Base-by-base conservation (phyloP, 2,113 vertebrate species). In the Callopanchax toddi region DNA sequence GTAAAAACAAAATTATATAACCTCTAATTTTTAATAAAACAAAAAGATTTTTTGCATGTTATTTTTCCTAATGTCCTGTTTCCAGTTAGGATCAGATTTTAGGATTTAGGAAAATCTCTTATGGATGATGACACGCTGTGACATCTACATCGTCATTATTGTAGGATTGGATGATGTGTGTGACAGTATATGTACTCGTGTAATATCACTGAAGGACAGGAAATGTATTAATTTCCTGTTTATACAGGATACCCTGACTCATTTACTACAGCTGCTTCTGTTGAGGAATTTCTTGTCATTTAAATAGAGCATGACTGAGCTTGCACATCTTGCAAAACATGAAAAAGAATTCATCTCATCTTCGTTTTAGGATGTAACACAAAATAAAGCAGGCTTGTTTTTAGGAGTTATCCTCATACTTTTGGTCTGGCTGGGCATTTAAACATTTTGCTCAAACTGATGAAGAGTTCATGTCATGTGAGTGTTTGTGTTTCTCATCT, bases 61-160 rank as follows among this genome's bases (percentile, higher is more conserved):
- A n/a, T n/a, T n/a, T n/a, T n/a, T n/a, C n/a, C n/a, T n/a, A n/a
- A n/a, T n/a, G n/a, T n/a, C n/a, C n/a, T n/a, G 8, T 5, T 4
- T 42, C 39, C 39, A 16, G 39, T 16, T 42, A n/a, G 16, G 22
- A 25, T 49, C 46, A 49, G 13, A 15, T 25, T 49, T 62, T 51
- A 0, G 22, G 7, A 12, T 0, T 51, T 42, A 25, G 7, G 16
- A n/a, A 0, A n/a, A n/a, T n/a, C n/a, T n/a, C n/a, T n/a, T n/a
- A n/a, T n/a, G n/a, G n/a, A n/a, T n/a, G n/a, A n/a, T n/a, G n/a
- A n/a, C n/a, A n/a, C n/a, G n/a, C n/a, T n/a, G n/a, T n/a, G n/a
- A n/a, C n/a, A n/a, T n/a, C n/a, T n/a, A n/a, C n/a, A n/a, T n/a
- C n/a, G n/a, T n/a, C n/a, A n/a, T n/a, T n/a, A n/a, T n/a, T n/a